phyloP scores from a whole-genome alignment of 2,113 vertebrate species.

The Glaucidium brasilianum region DNA sequence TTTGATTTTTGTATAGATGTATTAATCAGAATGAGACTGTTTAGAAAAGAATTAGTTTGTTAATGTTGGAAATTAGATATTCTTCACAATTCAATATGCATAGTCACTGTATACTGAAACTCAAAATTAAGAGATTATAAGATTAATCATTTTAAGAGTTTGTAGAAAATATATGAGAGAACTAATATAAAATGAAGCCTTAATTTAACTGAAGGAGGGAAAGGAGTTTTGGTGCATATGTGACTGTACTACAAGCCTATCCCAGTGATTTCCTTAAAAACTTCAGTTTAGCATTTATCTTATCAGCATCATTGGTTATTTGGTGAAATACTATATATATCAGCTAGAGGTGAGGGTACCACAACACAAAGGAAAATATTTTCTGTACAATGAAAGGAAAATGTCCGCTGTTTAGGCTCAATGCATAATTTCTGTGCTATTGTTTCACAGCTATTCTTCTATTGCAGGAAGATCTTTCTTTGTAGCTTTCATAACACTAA shows the following conservation, averaged over 20 bases:
- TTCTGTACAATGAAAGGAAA: neutral
- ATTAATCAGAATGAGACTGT: neutral
- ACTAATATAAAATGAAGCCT: neutral
- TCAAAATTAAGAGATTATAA: neutral
- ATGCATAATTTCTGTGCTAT: neutral
- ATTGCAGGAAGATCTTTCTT: neutral
- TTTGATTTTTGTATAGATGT: neutral
- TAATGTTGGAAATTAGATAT: neutral
- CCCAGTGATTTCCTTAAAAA: neutral
- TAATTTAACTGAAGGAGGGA: neutral
- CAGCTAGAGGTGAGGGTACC: neutral
- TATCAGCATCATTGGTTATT: neutral
- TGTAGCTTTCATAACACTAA: neutral
- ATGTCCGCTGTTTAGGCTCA: neutral
- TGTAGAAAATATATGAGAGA: neutral
- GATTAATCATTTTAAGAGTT: neutral
- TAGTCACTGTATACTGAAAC: neutral
- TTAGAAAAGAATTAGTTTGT: neutral
- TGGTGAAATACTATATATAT: neutral
- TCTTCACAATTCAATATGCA: neutral
- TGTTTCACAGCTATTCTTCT: neutral
- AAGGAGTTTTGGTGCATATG: neutral
- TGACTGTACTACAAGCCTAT: neutral
- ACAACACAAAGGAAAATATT: neutral
- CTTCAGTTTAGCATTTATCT: neutral